Base-by-base conservation (phyloP, 2,888 invertebrate genomes). In the Neocrepidodera transversa region DNA sequence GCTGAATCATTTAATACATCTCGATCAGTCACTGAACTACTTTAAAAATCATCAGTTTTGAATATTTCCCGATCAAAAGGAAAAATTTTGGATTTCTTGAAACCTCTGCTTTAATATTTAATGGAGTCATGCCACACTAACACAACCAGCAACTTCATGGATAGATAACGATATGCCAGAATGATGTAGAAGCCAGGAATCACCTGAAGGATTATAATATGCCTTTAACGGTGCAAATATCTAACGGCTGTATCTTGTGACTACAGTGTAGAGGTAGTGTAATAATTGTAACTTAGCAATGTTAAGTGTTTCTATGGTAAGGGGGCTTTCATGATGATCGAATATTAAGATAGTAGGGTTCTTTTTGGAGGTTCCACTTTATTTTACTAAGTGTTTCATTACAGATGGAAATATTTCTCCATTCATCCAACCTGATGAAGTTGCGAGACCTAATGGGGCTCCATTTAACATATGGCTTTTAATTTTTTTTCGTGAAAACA, bases 241-340 rank as follows among this genome's bases (percentile, higher is more conserved):
- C 77, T 11, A 80, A 65, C 8, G 79, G 79, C 68, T 81, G 80
- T 48, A 80, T 38, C 63, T 77, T 78, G n/a, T n/a, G n/a, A n/a
- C n/a, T n/a, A n/a, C n/a, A n/a, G n/a, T n/a, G n/a, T n/a, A n/a
- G n/a, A n/a, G 47, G 74, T 76, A 4, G 76, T 71, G 51, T 74
- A 74, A 64, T 80, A 78, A 10, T 77, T 23, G 7, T 23, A 3
- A 23, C 23, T 75, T 75, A 63, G 69, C 74, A 65, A 63, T 2
- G 16, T 49, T 51, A 1, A 43, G 30, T n/a, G 28, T 64, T 65
- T 71, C 73, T 60, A 64, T 60, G 32, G 57, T 60, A 18, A 72
- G 50, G 62, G 76, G 75, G 20, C 73, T 73, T 51, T 75, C 75
- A 54, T 77, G 74, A 58, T 79, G 78, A 58, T 79, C 77, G 61